Percentiles rank a stretch among this genome's conserved stretches.
phyloP scores from a whole-genome alignment of 2,113 vertebrate species.

The Grammomys dolichurus region DNA sequence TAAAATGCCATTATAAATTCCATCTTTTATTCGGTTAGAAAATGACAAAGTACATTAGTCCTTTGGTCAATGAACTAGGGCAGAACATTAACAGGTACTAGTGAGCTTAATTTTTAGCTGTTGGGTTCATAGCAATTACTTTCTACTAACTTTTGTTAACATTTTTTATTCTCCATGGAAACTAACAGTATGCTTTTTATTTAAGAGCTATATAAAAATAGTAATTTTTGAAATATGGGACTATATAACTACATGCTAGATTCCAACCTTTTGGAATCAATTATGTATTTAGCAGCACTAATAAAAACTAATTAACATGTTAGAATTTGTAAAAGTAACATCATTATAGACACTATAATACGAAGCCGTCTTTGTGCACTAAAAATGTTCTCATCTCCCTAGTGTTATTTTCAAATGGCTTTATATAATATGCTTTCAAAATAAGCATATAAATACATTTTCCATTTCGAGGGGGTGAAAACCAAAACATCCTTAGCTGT shows the following conservation, averaged over 20 bases:
- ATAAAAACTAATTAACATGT: slow-evolving; percentile 67
- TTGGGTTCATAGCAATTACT: slow-evolving; percentile 76
- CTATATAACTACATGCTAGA: slow-evolving; percentile 59
- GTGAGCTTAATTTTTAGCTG: slow-evolving; percentile 71
- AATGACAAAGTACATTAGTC: slow-evolving; percentile 72
- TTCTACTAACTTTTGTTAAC: slow-evolving; percentile 79
- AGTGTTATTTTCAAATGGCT: slow-evolving; percentile 54
- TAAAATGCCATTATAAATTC: slow-evolving; percentile 74
- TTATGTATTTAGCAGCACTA: slow-evolving; percentile 70
- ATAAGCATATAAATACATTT: slow-evolving; percentile 61
- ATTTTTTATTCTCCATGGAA: slow-evolving; percentile 70
- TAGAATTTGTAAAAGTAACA: slow-evolving; percentile 58
- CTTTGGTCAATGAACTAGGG: slow-evolving; percentile 76
- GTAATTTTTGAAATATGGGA: slow-evolving; percentile 56
- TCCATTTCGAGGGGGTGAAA: slow-evolving; percentile 48
- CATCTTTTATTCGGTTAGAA: slow-evolving; percentile 68
- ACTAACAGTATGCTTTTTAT: slow-evolving; percentile 69
- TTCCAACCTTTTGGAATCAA: slow-evolving; percentile 56
- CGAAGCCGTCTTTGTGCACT: slow-evolving; percentile 47
- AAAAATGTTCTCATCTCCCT: slow-evolving; percentile 63
- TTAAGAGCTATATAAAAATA: slow-evolving; percentile 72
- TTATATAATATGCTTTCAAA: slow-evolving; percentile 67
- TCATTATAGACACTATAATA: slow-evolving; percentile 68
- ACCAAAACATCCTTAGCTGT: slow-evolving; percentile 64
- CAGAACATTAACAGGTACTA: slow-evolving; percentile 77